Percentiles rank a stretch among this genome's conserved stretches.
Conservation (phyloP, 2,113 vertebrate genomes). For the Prionailurus bengalensis region DNA sequence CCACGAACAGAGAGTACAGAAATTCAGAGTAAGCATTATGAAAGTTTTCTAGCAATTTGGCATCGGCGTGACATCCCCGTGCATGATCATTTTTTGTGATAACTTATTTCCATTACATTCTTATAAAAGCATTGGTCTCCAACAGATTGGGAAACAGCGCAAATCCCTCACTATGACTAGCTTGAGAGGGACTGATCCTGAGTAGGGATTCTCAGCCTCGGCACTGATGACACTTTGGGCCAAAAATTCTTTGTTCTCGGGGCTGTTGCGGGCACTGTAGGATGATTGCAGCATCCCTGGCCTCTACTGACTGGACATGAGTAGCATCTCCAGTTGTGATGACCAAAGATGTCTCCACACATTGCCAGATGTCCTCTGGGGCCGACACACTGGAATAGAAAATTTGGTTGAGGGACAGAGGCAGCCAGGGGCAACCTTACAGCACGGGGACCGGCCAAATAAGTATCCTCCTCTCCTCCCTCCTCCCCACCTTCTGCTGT, state of each 20-base stretch:
- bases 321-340: neutral
- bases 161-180: neutral
- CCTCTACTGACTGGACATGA: neutral
- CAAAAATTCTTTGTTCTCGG: neutral
- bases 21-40: neutral
- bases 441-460: neutral
- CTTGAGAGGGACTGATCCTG: neutral
- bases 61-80: neutral
- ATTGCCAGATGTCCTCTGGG: neutral
- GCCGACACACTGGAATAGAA: neutral
- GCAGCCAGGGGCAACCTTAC: neutral
- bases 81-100: neutral
- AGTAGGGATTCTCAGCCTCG: neutral
- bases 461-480: neutral
- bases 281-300: neutral
- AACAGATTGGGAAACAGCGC: neutral
- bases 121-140: neutral
- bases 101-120: neutral
- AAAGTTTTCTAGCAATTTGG: neutral
- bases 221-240: accelerated
- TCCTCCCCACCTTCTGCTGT: neutral
- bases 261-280: neutral
- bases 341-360: neutral
- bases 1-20: neutral
- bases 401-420: neutral